Evolutionary conservation across 2,113 vertebrate genomes (phyloP), one percentile per base, ranked within the genome.

Genomic region (Scophthalmus maximus): DNA sequence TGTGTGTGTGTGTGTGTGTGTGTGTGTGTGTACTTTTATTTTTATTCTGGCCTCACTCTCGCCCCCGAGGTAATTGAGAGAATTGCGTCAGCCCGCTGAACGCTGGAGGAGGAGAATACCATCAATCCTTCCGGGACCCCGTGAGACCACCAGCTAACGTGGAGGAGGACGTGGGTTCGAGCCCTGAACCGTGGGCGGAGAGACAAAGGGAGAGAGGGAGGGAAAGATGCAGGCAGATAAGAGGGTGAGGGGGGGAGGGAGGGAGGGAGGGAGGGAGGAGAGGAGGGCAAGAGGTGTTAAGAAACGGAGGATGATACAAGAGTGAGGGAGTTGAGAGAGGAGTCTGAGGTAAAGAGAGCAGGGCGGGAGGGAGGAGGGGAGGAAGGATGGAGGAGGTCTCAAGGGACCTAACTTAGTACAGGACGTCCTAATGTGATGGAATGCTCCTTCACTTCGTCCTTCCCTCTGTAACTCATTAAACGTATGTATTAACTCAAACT

Each of bases 131-230:
- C 30, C 0, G 87, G 82, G 80, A 87, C 79, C 23, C 60, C 3
- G 60, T n/a, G 5, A 69, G 88, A 90, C 88, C 87, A 88, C 88
- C 88, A 56, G 81, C 84, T 78, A 90, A 89, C 74, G 84, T 22
- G 30, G 86, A 81, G 71, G 73, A 75, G 66, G 80, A 85, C 57
- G 73, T 3, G 57, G 70, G 76, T 83, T 79, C 4, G 69, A 83
- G 85, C 51, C 77, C 81, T 83, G 73, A 84, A 79, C 76, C 74
- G 61, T 46, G 71, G 85, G 68, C 51, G 76, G 76, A 84, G 79
- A 63, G 67, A 66, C 53, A 36, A 26, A 36, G 64, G 52, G 68
- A 71, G 36, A 38, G 66, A 82, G 57, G 76, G 78, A 84, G 69
- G 70, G 68, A 38, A 50, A 68, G 77, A 78, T 83, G 73, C n/a